A percentile compares a stretch with the other conserved stretches of the same genome.
phyloP scores from a whole-genome alignment of 2,113 vertebrate species.

The Colius striatus region DNA sequence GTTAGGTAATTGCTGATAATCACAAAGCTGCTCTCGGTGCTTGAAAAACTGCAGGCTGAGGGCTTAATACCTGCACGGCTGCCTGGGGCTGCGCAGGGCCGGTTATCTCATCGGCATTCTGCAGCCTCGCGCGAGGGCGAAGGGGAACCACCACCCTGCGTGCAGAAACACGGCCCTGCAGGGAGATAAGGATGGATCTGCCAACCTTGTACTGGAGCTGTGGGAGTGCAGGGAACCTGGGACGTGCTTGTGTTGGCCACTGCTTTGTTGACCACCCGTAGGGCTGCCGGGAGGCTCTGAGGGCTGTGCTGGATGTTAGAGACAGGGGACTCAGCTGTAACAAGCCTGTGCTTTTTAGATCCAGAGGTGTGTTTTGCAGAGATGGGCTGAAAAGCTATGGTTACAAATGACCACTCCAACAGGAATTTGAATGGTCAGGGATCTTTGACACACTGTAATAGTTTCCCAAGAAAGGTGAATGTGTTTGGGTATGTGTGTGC shows the following conservation, averaged over 20 bases:
- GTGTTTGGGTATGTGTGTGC: neutral
- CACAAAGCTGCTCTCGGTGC: neutral
- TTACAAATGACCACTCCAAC: fast-evolving
- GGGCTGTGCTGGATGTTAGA: neutral
- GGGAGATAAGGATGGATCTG: neutral
- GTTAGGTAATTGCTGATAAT: constrained; percentile 49
- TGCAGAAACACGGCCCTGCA: neutral
- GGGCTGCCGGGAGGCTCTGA: neutral
- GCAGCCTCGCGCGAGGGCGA: neutral
- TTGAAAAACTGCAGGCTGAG: constrained; percentile 15
- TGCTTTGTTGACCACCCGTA: neutral
- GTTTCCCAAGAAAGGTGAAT: neutral
- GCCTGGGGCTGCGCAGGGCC: constrained; percentile 40
- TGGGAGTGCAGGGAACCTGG: neutral
- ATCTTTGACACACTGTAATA: fast-evolving
- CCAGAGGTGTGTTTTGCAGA: neutral
- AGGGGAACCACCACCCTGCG: neutral
- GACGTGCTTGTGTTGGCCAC: neutral
- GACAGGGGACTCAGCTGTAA: neutral
- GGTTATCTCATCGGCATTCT: constrained; percentile 16
- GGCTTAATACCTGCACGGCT: neutral
- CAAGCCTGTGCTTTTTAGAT: neutral
- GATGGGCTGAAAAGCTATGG: neutral
- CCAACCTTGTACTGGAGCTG: neutral
- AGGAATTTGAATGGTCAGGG: neutral